Percentiles rank a stretch among this genome's conserved stretches.
Evolutionary conservation across 2,888 invertebrate genomes (phyloP).

Genomic region (Torymus texanus): DNA sequence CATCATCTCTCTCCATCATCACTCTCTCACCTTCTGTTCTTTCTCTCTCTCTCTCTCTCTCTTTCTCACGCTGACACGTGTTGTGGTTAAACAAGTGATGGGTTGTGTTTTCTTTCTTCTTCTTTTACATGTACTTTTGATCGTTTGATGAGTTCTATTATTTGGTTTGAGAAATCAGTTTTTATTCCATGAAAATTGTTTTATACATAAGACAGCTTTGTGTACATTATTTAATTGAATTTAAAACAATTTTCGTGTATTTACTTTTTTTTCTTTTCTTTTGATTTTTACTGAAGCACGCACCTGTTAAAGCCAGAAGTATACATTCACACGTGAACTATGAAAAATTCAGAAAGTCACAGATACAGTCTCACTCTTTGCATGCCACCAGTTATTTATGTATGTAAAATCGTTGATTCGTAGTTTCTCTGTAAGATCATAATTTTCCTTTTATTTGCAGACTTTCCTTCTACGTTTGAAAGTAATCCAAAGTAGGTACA

Average conservation of each 20-base stretch:
- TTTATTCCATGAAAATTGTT: too few relatives aligned
- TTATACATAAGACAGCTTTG: too few relatives aligned
- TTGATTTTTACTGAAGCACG: background rate
- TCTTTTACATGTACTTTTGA: background rate
- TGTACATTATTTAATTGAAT: too few relatives aligned
- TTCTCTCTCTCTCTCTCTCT: background rate
- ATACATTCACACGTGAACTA: background rate
- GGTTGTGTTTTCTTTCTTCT: background rate
- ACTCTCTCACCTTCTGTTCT: conserved; percentile 3
- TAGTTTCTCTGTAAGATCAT: conserved; percentile 55
- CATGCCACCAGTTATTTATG: conserved; percentile 55
- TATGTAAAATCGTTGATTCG: conserved; percentile 49
- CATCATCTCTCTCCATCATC: conserved; percentile 42
- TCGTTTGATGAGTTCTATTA: too few relatives aligned
- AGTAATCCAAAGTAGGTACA: conserved; percentile 55
- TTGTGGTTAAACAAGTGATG: too few relatives aligned
- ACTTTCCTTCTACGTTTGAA: conserved; percentile 54
- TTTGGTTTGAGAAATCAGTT: too few relatives aligned
- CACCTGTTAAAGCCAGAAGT: background rate
- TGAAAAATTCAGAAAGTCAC: conserved; percentile 15
- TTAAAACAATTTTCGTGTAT: background rate
- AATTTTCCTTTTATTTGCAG: conserved; percentile 56
- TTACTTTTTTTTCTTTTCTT: conserved; percentile 1
- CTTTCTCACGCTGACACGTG: background rate
- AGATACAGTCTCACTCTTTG: conserved; percentile 37